Conservation (phyloP, 2,113 vertebrate species). For the Jaculus jaculus region DNA sequence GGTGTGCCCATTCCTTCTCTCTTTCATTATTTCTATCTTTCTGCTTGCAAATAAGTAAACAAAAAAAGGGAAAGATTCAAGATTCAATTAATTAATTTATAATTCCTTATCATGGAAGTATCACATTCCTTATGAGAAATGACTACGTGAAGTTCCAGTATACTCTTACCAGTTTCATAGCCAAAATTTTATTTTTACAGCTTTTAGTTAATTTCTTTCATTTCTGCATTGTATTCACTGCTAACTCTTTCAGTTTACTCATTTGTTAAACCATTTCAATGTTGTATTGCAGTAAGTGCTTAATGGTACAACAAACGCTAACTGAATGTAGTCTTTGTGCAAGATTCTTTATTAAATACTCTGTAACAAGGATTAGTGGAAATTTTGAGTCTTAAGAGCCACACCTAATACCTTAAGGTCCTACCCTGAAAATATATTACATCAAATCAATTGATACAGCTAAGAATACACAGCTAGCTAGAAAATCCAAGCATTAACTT, state of each 20-base stretch:
- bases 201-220: not conserved
- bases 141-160: not conserved
- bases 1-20: too few relatives aligned
- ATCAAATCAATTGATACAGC: too few relatives aligned
- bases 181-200: not conserved
- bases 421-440: too few relatives aligned
- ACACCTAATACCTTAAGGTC: too few relatives aligned
- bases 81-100: too few relatives aligned
- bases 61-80: too few relatives aligned
- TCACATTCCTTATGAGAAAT: not conserved
- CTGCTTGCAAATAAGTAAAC: too few relatives aligned
- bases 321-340: not conserved
- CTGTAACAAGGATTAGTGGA: not conserved
- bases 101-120: too few relatives aligned
- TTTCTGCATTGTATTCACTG: not conserved
- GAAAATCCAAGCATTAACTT: too few relatives aligned
- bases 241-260: not conserved
- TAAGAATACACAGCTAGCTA: too few relatives aligned
- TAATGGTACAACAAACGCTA: not conserved
- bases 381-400: too few relatives aligned
- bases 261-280: not conserved
- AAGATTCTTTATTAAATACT: not conserved
- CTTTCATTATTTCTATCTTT: too few relatives aligned
- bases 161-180: not conserved
- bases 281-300: not conserved